phyloP scores from a whole-genome alignment of 2,797 vertebrate genomes.

The Halcyon chelicuti region DNA sequence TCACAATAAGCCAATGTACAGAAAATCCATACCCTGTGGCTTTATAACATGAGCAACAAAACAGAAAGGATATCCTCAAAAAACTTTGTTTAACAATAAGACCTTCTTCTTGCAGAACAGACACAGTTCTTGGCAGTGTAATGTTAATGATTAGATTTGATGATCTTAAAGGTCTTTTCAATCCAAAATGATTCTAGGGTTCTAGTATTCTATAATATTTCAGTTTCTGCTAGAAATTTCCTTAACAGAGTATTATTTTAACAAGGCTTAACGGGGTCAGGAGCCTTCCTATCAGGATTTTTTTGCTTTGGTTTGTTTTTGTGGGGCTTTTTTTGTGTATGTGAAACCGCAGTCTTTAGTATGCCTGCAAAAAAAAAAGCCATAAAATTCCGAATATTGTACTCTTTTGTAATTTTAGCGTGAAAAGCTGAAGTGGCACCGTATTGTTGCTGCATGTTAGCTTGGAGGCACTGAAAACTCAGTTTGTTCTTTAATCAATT shows the following conservation, averaged over 20 bases:
- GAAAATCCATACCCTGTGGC: neutral
- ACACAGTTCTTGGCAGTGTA: neutral
- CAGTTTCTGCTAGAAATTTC: neutral
- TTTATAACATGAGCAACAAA: neutral
- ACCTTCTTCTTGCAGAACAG: neutral
- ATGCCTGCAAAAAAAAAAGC: neutral
- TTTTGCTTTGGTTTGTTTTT: neutral
- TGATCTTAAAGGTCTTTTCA: neutral
- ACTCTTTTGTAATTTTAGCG: neutral
- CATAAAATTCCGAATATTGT: neutral
- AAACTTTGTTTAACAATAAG: neutral
- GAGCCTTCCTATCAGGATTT: neutral
- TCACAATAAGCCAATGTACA: neutral
- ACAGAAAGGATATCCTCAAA: neutral
- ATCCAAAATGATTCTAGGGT: neutral
- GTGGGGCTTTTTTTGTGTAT: accelerated
- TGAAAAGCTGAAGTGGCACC: neutral
- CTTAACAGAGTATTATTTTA: neutral
- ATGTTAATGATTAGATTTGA: neutral
- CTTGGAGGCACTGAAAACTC: neutral
- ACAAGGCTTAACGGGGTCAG: neutral
- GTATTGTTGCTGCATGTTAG: neutral
- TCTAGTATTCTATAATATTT: neutral
- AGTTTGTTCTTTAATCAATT: neutral
- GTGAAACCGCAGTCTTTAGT: neutral